A percentile compares a stretch with the other conserved stretches of the same genome.
Conservation (phyloP, 2,113 vertebrate genomes). For the Onychostruthus taczanowskii region DNA sequence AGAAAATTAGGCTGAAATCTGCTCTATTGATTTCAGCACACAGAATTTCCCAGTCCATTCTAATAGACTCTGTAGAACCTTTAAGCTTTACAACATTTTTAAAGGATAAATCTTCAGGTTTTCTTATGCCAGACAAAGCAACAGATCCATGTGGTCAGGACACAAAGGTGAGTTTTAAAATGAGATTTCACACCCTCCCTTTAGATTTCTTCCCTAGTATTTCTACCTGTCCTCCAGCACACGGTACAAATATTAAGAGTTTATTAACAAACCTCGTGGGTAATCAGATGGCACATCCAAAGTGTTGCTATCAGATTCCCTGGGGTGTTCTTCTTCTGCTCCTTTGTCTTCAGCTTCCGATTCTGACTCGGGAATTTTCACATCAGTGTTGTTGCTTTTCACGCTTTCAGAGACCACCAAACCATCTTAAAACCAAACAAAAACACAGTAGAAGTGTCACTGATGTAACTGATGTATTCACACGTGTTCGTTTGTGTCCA, state of each 20-base stretch:
- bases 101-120: not conserved
- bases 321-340: not conserved
- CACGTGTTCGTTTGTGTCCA: not conserved
- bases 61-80: not conserved
- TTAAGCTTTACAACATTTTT: not conserved
- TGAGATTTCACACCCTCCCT: not conserved
- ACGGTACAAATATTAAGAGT: not conserved
- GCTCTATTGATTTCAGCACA: not conserved
- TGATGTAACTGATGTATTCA: not conserved
- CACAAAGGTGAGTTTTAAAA: not conserved
- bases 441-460: not conserved
- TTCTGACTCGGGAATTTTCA: not conserved
- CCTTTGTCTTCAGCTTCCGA: slow-evolving; percentile 46
- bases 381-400: not conserved
- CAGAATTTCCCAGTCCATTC: not conserved
- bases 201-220: not conserved
- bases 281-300: slow-evolving; percentile 51
- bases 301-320: slow-evolving; percentile 26
- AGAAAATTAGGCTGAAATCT: not conserved
- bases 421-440: slow-evolving; percentile 44
- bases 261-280: slow-evolving; percentile 57
- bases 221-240: not conserved
- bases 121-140: not conserved
- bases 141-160: not conserved
- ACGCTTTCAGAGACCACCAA: not conserved